phyloP scores from a whole-genome alignment of 1,140 invertebrate species.

The Polyergus mexicanus region DNA sequence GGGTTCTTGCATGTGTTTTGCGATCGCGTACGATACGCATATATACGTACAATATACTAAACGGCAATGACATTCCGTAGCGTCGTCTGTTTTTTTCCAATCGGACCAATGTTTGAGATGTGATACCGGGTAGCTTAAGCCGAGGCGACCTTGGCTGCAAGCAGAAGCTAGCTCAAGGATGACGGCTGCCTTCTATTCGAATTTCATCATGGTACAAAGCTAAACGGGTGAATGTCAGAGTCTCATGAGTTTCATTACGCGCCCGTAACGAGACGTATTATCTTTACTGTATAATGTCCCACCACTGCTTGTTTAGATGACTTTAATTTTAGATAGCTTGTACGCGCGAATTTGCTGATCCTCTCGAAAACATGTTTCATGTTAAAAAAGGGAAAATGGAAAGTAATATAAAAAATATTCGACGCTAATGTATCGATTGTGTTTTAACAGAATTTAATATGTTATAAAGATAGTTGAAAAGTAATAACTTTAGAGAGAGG shows the following conservation, averaged over 20 bases:
- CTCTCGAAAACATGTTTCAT: background rate
- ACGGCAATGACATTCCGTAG: slow-evolving; percentile 76
- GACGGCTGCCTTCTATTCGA: slow-evolving; percentile 74
- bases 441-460: background rate
- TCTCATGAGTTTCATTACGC: slow-evolving; percentile 45
- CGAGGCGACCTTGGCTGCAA: slow-evolving; percentile 68
- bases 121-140: slow-evolving; percentile 47
- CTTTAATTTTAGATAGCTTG: slow-evolving; percentile 47
- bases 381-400: background rate
- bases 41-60: slow-evolving; percentile 34
- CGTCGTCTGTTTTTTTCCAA: slow-evolving; percentile 76
- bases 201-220: slow-evolving; percentile 74
- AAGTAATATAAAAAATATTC: background rate
- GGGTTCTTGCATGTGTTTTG: slow-evolving; percentile 1
- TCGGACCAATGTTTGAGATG: slow-evolving; percentile 69
- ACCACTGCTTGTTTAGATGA: background rate
- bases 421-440: background rate
- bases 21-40: background rate
- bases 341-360: background rate
- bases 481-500: too few species aligned
- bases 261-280: slow-evolving; percentile 70
- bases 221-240: slow-evolving; percentile 77
- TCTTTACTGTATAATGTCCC: slow-evolving; percentile 53
- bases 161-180: slow-evolving; percentile 77
- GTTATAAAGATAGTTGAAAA: too few species aligned